Base-by-base conservation (phyloP, 1,140 invertebrate genomes). In the Papilio helenus region DNA sequence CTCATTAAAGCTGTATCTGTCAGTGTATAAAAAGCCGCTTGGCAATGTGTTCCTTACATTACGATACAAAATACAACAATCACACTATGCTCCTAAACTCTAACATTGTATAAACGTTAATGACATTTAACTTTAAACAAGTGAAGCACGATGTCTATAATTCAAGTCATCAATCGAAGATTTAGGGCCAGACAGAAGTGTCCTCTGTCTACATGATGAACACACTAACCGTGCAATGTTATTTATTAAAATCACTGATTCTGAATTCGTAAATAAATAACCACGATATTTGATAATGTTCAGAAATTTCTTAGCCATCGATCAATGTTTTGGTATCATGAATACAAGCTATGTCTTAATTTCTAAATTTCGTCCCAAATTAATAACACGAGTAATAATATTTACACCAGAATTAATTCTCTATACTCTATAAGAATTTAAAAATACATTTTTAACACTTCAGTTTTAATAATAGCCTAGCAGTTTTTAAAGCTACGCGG, bases 401-500 rank as follows among this genome's bases (percentile, higher is more conserved):
- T 68, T 29, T 16, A 4, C 12, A 29, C 14, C 61, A 4, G 7
- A 29, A 68, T 68, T 65, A 61, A 20, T 23, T 1, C 23, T 20
- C 14, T 14, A 16, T 29, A 5, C 12, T 68, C 4, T 14, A 23
- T 20, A 23, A 34, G 7, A 29, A 68, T 29, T 29, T 39, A 39
- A 5, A 68, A 34, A 68, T 68, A 61, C 7, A 29, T 29, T 29
- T 68, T 34, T 68, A 7, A 29, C 61, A 29, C 61, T 29, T 68
- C 12, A 68, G 26, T 68, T 68, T 23, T 68, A 68, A 68, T 68
- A 68, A 68, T 68, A 68, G 26, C 23, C 23, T 68, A 26, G 23
- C 29, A 68, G 61, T 68, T 29, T 68, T 68, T 68, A 68, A 68
- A 68, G 61, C 26, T 16, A 68, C 61, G 14, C 61, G 61, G 26